These are phyloP conservation scores for Sus cebifrons DNA, from an alignment of 2,797 vertebrate genomes.

Conservation along the genomic window DNA sequence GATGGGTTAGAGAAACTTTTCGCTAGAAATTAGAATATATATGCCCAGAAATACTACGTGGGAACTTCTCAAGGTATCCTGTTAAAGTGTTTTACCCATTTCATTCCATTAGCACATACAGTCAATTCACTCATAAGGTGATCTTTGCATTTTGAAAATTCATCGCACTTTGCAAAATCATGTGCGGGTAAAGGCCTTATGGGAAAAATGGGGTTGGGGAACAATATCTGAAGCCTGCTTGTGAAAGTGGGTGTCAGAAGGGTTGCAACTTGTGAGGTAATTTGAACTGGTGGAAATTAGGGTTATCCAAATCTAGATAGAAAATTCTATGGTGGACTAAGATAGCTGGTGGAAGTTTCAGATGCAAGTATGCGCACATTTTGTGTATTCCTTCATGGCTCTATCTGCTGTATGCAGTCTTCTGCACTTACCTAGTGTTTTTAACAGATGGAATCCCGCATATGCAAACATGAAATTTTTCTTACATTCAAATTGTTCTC, in stretches of 20 bases:
- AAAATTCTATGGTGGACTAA: neutral
- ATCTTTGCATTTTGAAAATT: constrained; percentile 42
- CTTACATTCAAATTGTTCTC: constrained; percentile 70
- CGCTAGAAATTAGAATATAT: constrained; percentile 46
- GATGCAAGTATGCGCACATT: neutral
- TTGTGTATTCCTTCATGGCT: neutral
- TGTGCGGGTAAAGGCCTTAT: neutral
- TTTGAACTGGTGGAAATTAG: neutral
- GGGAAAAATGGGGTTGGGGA: neutral
- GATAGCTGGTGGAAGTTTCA: neutral
- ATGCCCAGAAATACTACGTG: constrained; percentile 20
- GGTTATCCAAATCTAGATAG: neutral
- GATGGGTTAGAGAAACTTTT: constrained; percentile 7
- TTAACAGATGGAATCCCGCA: constrained; percentile 4
- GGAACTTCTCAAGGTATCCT: neutral
- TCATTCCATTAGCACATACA: constrained; percentile 59
- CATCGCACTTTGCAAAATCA: neutral
- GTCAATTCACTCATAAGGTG: neutral
- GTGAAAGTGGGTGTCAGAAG: constrained; percentile 6
- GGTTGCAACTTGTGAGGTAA: neutral
- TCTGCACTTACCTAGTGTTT: constrained; percentile 38
- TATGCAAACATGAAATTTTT: neutral
- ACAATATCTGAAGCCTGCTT: neutral
- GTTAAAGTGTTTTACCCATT: neutral
- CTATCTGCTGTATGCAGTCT: neutral